phyloP scores from a whole-genome alignment of 2,113 vertebrate species.

The Clupea harengus region DNA sequence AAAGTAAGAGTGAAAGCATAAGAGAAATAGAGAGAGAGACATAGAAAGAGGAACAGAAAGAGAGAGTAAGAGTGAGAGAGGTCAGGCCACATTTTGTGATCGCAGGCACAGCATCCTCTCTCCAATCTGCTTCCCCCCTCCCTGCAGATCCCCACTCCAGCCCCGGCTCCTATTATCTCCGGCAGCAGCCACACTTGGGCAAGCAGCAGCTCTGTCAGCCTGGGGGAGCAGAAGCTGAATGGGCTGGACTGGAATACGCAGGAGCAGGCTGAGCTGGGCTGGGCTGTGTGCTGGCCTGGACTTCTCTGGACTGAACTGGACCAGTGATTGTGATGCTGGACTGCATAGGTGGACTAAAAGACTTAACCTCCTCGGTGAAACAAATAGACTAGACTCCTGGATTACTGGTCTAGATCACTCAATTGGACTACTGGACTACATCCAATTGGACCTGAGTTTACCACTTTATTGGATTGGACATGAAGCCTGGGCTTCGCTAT shows the following conservation, averaged over 20 bases:
- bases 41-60: neutral
- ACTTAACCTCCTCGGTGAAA: neutral
- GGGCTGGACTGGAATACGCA: conserved; percentile 8
- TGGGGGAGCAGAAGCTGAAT: neutral
- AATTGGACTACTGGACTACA: neutral
- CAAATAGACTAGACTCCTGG: neutral
- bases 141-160: neutral
- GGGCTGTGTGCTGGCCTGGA: conserved; percentile 1
- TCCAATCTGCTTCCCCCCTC: neutral
- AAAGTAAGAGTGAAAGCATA: conserved; percentile 25
- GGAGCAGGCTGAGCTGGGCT: neutral
- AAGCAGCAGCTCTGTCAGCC: neutral
- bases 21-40: neutral
- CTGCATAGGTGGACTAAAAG: neutral
- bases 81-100: conserved; percentile 12
- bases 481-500: neutral
- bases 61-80: neutral
- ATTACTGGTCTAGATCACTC: neutral
- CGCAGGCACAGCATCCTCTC: neutral
- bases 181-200: conserved; percentile 13
- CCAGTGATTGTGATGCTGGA: neutral
- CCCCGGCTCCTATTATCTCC: conserved; percentile 10
- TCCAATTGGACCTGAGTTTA: neutral
- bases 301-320: neutral
- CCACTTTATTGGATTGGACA: neutral